phyloP scores from a whole-genome alignment of 2,113 vertebrate genomes.

The Candoia aspera region DNA sequence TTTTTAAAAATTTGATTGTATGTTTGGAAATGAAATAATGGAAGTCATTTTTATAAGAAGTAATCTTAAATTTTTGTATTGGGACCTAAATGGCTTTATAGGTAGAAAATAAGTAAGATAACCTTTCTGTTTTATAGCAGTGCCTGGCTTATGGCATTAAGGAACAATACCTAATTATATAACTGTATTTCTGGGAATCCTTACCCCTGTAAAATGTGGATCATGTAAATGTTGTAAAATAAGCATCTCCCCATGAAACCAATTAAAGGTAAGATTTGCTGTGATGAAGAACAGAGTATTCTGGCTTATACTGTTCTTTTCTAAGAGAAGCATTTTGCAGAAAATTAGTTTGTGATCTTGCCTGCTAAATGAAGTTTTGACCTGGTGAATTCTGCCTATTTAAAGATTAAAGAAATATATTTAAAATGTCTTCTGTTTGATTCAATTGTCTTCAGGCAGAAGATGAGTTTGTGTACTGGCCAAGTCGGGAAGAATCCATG shows the following conservation, averaged over 20 bases:
- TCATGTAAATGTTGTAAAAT: conserved; percentile 37
- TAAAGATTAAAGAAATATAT: neutral
- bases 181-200: conserved; percentile 23
- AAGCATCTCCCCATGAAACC: conserved; percentile 59
- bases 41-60: neutral
- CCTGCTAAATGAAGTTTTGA: conserved; percentile 57
- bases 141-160: conserved; percentile 33
- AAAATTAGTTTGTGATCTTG: conserved; percentile 47
- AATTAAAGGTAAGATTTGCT: conserved; percentile 56
- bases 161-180: neutral
- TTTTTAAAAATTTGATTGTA: neutral
- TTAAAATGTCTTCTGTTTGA: conserved; percentile 30
- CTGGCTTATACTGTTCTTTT: neutral
- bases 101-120: neutral
- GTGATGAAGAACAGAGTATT: conserved; percentile 39
- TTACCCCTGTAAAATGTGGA: conserved; percentile 40
- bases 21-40: neutral
- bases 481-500: conserved; percentile 97
- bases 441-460: conserved; percentile 83
- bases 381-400: conserved; percentile 52
- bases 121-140: conserved; percentile 29
- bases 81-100: neutral
- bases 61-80: neutral
- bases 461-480: conserved; percentile 99
- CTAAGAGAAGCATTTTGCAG: conserved; percentile 29